Base-by-base conservation (phyloP, 1,140 invertebrate genomes). In the Popillia japonica region DNA sequence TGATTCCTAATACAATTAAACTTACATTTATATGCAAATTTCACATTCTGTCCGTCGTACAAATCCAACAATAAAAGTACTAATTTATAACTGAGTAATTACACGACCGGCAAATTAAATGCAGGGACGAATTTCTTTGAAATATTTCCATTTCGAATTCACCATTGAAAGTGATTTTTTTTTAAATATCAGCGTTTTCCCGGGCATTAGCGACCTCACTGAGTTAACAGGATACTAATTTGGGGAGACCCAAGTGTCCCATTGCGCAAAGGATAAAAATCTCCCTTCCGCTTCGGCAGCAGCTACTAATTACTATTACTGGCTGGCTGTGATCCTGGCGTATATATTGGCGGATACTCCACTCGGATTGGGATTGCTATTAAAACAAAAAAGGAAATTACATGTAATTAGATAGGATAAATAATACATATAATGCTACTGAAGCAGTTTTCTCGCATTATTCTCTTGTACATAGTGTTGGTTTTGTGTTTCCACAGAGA, bases 151-250 rank as follows among this genome's bases (percentile, higher is more conserved):
- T 27, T 68, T 68, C 61, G 22, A 10, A 17, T 22, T 68, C 27
- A 34, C 61, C 10, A 2, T 7, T 68, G 17, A 68, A 9, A 27
- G 2, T 48, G 2, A 48, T 48, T 34, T 27, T n/a, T n/a, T n/a
- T 68, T 34, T 34, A 14, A 27, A 68, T 68, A 68, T 68, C 61
- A 68, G 61, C 61, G 22, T 68, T 68, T 68, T 20, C 61, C 27
- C 9, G 6, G 9, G 20, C 20, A 68, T 68, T 68, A 68, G 9
- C 61, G 22, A 27, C 61, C 22, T 27, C 61, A 68, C 22, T 68
- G 20, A 34, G 22, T 68, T 68, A 68, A 68, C 20, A 68, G 61
- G 61, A 68, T 68, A 68, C 61, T 68, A 68, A 68, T 68, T 68
- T 68, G 11, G 23, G 22, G 17, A 10, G 48, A 68, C 61, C 61